A percentile compares a stretch with the other conserved stretches of the same genome.
Evolutionary conservation across 2,113 vertebrate species (phyloP).

Genomic region (Cheirogaleus medius): DNA sequence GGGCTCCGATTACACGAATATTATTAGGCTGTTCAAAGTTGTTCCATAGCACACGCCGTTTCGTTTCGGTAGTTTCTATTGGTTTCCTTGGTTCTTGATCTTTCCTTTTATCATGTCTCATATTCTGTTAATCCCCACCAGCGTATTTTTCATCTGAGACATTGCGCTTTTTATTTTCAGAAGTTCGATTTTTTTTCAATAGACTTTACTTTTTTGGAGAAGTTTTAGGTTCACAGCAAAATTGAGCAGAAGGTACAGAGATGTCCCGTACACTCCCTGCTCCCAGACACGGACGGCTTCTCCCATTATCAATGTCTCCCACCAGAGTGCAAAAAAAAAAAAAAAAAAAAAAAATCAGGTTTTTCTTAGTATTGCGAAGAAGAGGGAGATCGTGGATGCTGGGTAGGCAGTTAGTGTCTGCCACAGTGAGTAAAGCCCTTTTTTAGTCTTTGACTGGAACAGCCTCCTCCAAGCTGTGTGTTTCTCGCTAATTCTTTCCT

Average conservation of each 20-base stretch:
- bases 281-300: background rate
- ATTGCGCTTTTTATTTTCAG: background rate
- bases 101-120: background rate
- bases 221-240: background rate
- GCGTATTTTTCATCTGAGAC: background rate
- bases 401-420: background rate
- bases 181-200: background rate
- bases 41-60: background rate
- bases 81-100: background rate
- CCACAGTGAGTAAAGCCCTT: background rate
- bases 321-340: background rate
- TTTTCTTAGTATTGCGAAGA: background rate
- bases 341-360: background rate
- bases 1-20: background rate
- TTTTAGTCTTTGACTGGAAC: background rate
- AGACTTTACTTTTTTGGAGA: background rate
- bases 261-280: background rate
- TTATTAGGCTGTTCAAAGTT: background rate
- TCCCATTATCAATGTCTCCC: background rate
- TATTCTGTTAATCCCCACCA: background rate
- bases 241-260: background rate
- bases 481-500: background rate
- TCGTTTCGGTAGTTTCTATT: background rate
- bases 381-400: background rate
- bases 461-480: background rate